These are phyloP conservation scores for Adelphocoris suturalis DNA, from an alignment of 2,888 invertebrate genomes.

Conservation along the genomic window DNA sequence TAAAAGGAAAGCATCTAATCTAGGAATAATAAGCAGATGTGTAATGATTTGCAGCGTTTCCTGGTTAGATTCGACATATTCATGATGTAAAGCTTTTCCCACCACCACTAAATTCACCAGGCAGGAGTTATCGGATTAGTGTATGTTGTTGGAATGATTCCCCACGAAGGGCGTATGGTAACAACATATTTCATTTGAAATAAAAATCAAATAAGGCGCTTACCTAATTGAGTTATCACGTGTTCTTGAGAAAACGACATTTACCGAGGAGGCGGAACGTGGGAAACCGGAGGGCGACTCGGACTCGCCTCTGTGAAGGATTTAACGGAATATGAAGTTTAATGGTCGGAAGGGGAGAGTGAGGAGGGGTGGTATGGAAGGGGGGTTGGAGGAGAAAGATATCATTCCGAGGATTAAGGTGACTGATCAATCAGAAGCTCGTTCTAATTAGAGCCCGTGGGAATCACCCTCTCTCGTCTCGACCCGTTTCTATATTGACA, in stretches of 20 bases:
- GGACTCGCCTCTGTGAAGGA: conserved; percentile 26
- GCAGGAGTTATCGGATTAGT: no score
- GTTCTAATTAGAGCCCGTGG: conserved; percentile 50
- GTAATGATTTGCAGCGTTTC: no score
- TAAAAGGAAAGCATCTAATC: no score
- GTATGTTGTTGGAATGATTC: no score
- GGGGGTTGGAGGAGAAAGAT: not conserved
- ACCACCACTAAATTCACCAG: no score
- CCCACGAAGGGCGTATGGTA: no score
- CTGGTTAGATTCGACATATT: no score
- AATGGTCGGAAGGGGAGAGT: not conserved
- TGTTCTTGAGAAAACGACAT: conserved; percentile 3
- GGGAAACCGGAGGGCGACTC: conserved; percentile 2
- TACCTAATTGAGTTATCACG: conserved; percentile 1
- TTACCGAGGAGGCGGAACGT: not conserved
- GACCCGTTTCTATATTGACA: conserved; percentile 14
- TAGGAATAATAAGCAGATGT: no score
- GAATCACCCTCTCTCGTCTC: conserved; percentile 6
- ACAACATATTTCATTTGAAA: no score
- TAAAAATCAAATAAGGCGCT: no score
- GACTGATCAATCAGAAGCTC: conserved; percentile 43
- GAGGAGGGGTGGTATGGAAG: not conserved
- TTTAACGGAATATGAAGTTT: conserved; percentile 50
- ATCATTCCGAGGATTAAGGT: conserved; percentile 32
- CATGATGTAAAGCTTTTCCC: no score